Base-by-base conservation (phyloP, 2,888 invertebrate species). In the Flexamia atlantica region DNA sequence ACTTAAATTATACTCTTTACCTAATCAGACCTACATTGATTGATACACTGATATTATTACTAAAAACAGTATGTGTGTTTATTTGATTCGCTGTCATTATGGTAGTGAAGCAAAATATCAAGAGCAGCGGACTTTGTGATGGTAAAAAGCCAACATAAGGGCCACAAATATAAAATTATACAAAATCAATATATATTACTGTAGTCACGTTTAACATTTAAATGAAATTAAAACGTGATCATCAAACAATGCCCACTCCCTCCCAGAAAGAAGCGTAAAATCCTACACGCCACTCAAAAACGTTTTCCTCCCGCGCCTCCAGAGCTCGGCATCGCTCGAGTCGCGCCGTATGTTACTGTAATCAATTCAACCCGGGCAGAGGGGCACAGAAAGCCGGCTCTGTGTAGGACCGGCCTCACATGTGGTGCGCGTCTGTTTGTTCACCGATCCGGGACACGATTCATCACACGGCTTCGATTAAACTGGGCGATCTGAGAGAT, bases 321-420 rank as follows among this genome's bases (percentile, higher is more conserved):
- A 3, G 7, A 5, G 53, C 23, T 5, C 2, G 53, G 53, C 2
- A 46, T 23, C 53, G 23, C 53, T 23, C 53, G 46, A 7, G 46
- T 17, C 46, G 14, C 46, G 53, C 53, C 53, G 53, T 53, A 53
- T 53, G 53, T 5, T 53, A n/a, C n/a, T n/a, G n/a, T n/a, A 53
- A 53, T 53, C 53, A 53, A 53, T 53, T 53, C 53, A 53, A 23
- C 2, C 53, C 5, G 53, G 20, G 53, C 20, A 23, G 53, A 23
- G 53, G 53, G 53, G 53, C 20, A 23, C 20, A 53, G 53, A 53
- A 53, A 53, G 53, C 53, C 20, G 10, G 53, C 53, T 23, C 53
- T 53, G 53, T 53, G 20, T 53, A 5, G 20, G 53, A 4, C 23
- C 46, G n/a, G 36, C 36, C 46, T 3, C 53, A 53, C 53, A 53